Percentiles rank a stretch among this genome's conserved stretches.
Conservation (phyloP, 2,888 invertebrate genomes). For the Ophion ventricosus region DNA sequence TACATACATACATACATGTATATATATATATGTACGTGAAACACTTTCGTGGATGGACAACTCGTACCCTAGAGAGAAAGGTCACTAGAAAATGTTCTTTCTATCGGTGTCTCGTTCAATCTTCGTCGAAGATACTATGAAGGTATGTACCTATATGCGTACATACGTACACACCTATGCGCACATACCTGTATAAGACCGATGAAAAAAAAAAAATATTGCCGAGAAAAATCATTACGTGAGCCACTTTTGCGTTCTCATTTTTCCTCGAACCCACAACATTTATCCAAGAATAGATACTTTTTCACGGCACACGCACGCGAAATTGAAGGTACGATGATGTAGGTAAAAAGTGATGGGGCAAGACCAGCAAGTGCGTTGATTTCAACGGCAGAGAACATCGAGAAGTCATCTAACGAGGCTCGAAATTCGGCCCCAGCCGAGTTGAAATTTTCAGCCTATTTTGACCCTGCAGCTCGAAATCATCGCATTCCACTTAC, state of each 20-base stretch:
- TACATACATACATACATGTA: constrained; percentile 29
- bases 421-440: no score
- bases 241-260: background rate
- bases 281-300: background rate
- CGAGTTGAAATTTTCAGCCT: no score
- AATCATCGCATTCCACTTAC: no score
- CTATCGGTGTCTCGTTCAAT: constrained; percentile 48
- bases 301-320: background rate
- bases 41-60: constrained; percentile 17
- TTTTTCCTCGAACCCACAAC: background rate
- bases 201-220: background rate
- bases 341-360: no score
- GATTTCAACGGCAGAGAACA: no score
- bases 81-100: constrained; percentile 39
- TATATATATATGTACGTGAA: constrained; percentile 15
- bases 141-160: background rate
- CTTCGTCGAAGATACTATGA: constrained; percentile 12
- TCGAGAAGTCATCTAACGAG: no score
- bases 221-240: background rate
- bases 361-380: no score
- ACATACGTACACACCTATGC: background rate
- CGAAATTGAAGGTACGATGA: no score
- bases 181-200: background rate
- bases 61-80: constrained; percentile 27
- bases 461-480: no score